These are phyloP conservation scores for Bombus consobrinus DNA, from an alignment of 1,140 invertebrate species.

Conservation along the genomic window DNA sequence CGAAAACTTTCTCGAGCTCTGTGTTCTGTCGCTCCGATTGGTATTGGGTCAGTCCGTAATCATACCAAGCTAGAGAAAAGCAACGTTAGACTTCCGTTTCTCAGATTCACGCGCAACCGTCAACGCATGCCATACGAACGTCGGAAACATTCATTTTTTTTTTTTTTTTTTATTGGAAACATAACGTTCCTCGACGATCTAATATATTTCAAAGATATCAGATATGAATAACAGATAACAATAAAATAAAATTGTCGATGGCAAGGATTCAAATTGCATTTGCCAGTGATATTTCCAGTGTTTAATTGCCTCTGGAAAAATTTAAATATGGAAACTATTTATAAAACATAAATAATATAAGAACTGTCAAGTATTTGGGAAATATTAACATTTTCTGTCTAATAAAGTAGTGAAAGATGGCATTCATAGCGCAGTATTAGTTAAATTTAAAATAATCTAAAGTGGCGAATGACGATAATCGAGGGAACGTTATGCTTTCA, in stretches of 20 bases:
- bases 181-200: not conserved
- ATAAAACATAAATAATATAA: not conserved
- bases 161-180: not conserved
- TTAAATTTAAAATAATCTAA: not conserved
- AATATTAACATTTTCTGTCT: not conserved
- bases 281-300: too few relatives aligned
- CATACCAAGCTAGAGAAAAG: slow-evolving; percentile 93
- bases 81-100: slow-evolving; percentile 51
- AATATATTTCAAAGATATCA: not conserved
- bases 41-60: slow-evolving; percentile 92
- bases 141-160: slow-evolving; percentile 25
- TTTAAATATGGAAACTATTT: not conserved
- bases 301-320: not conserved
- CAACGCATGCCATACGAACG: slow-evolving; percentile 52
- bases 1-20: slow-evolving; percentile 93
- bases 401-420: not conserved
- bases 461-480: not conserved
- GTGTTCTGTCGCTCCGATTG: slow-evolving; percentile 92
- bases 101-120: slow-evolving; percentile 19
- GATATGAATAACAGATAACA: not conserved
- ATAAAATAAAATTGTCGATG: not conserved
- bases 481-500: slow-evolving; percentile 21
- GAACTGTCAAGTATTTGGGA: not conserved
- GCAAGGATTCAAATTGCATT: too few relatives aligned
- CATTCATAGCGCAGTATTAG: not conserved